phyloP scores from a whole-genome alignment of 2,888 invertebrate species.

The Malachius bipustulatus region DNA sequence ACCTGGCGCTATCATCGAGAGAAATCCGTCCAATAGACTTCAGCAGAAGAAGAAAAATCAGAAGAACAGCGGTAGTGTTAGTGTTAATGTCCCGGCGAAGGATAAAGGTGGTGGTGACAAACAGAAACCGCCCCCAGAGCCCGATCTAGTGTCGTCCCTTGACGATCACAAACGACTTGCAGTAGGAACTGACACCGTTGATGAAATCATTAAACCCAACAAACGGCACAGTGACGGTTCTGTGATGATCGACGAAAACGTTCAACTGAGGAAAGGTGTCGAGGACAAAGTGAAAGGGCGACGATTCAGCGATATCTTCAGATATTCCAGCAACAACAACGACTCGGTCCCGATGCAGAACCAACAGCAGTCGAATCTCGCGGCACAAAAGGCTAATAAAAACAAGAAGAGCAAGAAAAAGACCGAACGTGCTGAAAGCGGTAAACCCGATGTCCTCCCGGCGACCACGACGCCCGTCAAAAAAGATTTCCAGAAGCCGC shows the following conservation, averaged over 20 bases:
- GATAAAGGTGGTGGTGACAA: too few relatives aligned
- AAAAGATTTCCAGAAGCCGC: conserved; percentile 17
- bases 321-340: conserved; percentile 9
- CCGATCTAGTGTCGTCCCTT: too few relatives aligned
- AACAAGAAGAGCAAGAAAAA: neutral
- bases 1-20: too few relatives aligned
- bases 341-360: neutral
- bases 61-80: too few relatives aligned
- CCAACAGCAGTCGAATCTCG: neutral
- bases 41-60: too few relatives aligned
- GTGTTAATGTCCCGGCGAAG: too few relatives aligned
- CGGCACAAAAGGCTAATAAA: neutral
- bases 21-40: too few relatives aligned
- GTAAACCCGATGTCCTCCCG: too few relatives aligned
- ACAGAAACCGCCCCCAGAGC: too few relatives aligned
- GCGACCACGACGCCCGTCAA: conserved; percentile 12
- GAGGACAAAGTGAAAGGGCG: conserved; percentile 24
- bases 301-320: conserved; percentile 34
- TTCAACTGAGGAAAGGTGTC: conserved; percentile 16
- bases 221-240: neutral
- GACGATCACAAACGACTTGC: too few relatives aligned
- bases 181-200: too few relatives aligned
- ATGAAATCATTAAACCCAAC: too few relatives aligned
- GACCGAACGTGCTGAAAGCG: conserved; percentile 19
- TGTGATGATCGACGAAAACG: neutral